Evolutionary conservation across 1,140 invertebrate species (phyloP), one percentile per base, ranked within the genome.

Genomic region (Ips nitidus): DNA sequence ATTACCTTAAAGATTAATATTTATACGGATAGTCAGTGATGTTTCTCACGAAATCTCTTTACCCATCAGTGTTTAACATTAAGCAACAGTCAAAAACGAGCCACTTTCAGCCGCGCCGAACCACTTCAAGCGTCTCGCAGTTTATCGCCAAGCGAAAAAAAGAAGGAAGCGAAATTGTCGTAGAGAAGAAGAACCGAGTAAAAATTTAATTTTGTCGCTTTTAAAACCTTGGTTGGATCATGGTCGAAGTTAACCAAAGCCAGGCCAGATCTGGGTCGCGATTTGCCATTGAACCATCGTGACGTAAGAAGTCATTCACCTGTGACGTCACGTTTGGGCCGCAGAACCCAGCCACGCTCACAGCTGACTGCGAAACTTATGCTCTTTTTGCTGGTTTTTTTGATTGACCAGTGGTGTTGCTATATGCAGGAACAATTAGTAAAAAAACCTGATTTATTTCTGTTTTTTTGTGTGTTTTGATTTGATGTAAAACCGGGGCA

Each of bases 271-370:
- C 79, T 81, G 80, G 79, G 80, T 81, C 80, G 78, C 77, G 79
- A 81, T 81, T 81, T 81, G 79, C 80, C 80, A 80, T 81, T 81
- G 80, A 81, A 81, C 80, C 77, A 77, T 71, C 72, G 75, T 80
- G 79, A 80, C 78, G 79, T 80, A 75, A 74, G 71, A 73, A 79
- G 78, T 79, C 80, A 79, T 80, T 81, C 77, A 81, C 79, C 80
- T 79, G 77, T 78, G 78, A 80, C 79, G 78, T 80, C 77, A 80
- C 74, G 71, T 62, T 67, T 53, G 65, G 71, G 70, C 74, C 73
- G 73, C 73, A 75, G 74, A 76, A 77, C 72, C 76, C 73, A 71
- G 74, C 71, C 73, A 71, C 72, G 73, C 62, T 66, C 76, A 74
- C 76, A 76, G 76, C 76, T 77, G 75, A 77, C 73, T 77, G 64